These are phyloP conservation scores for Sarcophaga variegata DNA, from an alignment of 2,888 invertebrate species.

Conservation along the genomic window DNA sequence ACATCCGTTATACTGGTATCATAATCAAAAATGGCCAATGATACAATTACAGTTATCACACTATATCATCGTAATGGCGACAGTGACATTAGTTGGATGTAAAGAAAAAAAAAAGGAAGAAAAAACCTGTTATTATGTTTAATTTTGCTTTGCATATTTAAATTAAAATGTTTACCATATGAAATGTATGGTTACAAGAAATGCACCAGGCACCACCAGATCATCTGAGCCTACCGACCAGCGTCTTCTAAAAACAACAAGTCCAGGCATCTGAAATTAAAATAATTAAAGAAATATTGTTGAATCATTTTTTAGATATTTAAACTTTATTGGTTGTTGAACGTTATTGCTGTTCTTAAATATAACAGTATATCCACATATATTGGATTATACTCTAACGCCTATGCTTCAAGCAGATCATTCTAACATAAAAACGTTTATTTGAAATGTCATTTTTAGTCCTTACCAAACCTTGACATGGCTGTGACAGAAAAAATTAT, in stretches of 20 bases:
- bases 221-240: constrained; percentile 96
- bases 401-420: too few species aligned
- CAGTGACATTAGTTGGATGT: constrained; percentile 74
- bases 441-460: too few species aligned
- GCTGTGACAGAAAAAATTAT: too few species aligned
- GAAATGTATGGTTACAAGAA: constrained; percentile 88
- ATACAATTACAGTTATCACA: constrained; percentile 78
- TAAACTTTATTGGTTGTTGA: too few species aligned
- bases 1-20: constrained; percentile 80
- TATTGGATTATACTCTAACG: too few species aligned
- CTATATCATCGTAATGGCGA: constrained; percentile 74
- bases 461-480: too few species aligned
- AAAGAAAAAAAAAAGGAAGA: constrained; percentile 11
- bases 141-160: too few species aligned
- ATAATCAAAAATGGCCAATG: constrained; percentile 80
- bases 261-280: constrained; percentile 88
- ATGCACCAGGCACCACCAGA: constrained; percentile 91
- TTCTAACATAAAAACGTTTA: too few species aligned
- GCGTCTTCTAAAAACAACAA: constrained; percentile 91
- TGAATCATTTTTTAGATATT: background rate
- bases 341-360: too few species aligned
- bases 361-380: too few species aligned
- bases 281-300: background rate
- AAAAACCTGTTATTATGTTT: background rate
- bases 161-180: constrained; percentile 84